phyloP scores from a whole-genome alignment of 2,113 vertebrate species.

The Brachypteracias leptosomus region DNA sequence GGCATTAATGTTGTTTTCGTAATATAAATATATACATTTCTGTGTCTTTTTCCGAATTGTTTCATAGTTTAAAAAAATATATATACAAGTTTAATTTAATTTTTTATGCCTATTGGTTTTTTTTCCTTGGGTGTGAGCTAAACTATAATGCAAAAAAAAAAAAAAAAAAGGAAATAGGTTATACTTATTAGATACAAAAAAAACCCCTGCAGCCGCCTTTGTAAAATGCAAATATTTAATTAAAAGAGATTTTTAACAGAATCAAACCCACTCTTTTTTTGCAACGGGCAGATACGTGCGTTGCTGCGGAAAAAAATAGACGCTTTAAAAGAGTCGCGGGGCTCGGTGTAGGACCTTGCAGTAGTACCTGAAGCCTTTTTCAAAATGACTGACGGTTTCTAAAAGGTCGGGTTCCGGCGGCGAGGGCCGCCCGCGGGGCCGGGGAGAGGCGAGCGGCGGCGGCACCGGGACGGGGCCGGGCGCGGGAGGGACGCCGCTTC shows the following conservation, averaged over 20 bases:
- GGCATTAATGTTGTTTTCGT: slow-evolving; percentile 87
- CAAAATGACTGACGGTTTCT: neutral
- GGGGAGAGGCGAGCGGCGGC: neutral
- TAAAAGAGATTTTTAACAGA: slow-evolving; percentile 77
- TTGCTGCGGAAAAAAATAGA: neutral
- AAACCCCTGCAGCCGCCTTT: slow-evolving; percentile 63
- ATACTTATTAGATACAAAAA: slow-evolving; percentile 68
- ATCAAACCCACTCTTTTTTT: slow-evolving; percentile 59
- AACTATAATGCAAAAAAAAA: slow-evolving; percentile 46
- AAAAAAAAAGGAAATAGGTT: slow-evolving; percentile 45
- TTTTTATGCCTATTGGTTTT: slow-evolving; percentile 80
- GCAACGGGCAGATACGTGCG: slow-evolving; percentile 34
- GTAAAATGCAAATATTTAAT: slow-evolving; percentile 78
- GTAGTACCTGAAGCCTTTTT: neutral
- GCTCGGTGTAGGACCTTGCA: neutral
- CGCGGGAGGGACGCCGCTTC: neutral
- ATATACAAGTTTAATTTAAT: slow-evolving; percentile 80
- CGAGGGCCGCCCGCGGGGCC: neutral
- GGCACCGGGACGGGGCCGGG: neutral
- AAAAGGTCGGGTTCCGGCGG: neutral
- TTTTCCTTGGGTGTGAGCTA: slow-evolving; percentile 65
- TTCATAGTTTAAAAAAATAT: slow-evolving; percentile 81
- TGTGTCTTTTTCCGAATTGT: slow-evolving; percentile 80
- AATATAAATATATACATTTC: slow-evolving; percentile 84
- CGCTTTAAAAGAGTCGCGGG: slow-evolving; percentile 21